Conservation (phyloP, 1,140 invertebrate genomes). For the Anoplolepis gracilipes region DNA sequence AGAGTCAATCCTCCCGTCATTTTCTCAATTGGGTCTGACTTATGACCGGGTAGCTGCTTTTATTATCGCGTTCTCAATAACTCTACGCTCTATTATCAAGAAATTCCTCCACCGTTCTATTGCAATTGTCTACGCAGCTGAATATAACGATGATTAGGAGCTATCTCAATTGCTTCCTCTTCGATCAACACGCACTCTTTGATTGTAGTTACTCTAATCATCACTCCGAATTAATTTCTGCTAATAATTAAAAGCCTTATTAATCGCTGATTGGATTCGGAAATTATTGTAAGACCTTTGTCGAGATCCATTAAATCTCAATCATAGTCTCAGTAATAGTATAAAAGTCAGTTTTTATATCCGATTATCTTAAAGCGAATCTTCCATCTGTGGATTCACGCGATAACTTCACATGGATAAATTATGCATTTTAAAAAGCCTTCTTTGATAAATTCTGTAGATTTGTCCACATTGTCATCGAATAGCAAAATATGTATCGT, state of each 20-base stretch:
- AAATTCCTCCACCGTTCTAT: neutral
- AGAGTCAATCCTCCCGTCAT: slow-evolving; percentile 27
- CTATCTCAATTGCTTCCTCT: neutral
- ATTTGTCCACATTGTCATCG: neutral
- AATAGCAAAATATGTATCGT: slow-evolving; percentile 24
- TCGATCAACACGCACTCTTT: neutral
- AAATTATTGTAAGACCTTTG: neutral
- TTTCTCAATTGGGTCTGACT: slow-evolving; percentile 14
- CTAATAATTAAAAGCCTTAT: neutral
- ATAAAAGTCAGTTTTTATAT: neutral
- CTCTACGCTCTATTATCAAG: neutral
- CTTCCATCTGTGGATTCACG: neutral
- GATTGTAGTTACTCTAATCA: neutral
- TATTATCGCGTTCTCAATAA: slow-evolving; percentile 7
- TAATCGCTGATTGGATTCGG: neutral
- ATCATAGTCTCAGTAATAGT: neutral
- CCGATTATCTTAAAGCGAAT: neutral
- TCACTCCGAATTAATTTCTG: neutral
- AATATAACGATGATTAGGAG: neutral
- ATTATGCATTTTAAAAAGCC: neutral
- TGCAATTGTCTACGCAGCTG: slow-evolving; percentile 1
- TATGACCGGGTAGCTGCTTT: neutral
- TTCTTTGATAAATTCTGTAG: neutral
- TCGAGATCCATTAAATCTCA: neutral
- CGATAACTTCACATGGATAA: neutral